A percentile compares a stretch with the other conserved stretches of the same genome.
Evolutionary conservation across 2,113 vertebrate species (phyloP).

Genomic region (Pundamilia nyererei): DNA sequence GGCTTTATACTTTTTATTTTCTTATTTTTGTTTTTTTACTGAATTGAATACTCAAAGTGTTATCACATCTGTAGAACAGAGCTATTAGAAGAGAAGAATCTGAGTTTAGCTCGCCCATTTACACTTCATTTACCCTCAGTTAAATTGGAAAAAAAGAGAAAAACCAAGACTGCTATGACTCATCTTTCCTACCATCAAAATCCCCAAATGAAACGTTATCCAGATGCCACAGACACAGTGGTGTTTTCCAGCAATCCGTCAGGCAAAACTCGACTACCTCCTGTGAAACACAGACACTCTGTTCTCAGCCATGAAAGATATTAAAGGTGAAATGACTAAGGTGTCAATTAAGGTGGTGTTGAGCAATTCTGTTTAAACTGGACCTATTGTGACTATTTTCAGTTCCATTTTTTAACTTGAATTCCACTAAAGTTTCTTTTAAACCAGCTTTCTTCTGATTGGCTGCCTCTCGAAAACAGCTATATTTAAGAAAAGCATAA

Average conservation of each 20-base stretch:
- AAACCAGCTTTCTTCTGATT: not conserved
- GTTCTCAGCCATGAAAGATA: not conserved
- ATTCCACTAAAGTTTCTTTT: not conserved
- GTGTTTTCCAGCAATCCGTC: not conserved
- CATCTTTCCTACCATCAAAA: not conserved
- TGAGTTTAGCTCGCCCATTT: not conserved
- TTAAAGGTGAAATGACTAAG: not conserved
- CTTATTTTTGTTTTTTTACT: not conserved
- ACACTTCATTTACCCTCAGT: not conserved
- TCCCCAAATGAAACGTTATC: not conserved
- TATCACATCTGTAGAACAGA: not conserved
- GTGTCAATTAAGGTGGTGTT: not conserved
- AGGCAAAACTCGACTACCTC: not conserved
- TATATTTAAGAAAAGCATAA: not conserved
- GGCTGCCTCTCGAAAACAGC: not conserved
- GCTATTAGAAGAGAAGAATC: not conserved
- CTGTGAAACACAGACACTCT: not conserved
- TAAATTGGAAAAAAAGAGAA: not conserved
- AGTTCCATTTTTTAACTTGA: not conserved
- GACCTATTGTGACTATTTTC: not conserved
- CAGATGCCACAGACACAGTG: not conserved
- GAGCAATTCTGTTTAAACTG: not conserved
- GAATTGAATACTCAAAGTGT: not conserved
- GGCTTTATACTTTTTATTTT: not conserved
- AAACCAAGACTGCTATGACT: conserved; percentile 1